Percentiles rank a stretch among this genome's conserved stretches.
Evolutionary conservation across 2,888 invertebrate genomes (phyloP).

Genomic region (Drosophila kanekoi): DNA sequence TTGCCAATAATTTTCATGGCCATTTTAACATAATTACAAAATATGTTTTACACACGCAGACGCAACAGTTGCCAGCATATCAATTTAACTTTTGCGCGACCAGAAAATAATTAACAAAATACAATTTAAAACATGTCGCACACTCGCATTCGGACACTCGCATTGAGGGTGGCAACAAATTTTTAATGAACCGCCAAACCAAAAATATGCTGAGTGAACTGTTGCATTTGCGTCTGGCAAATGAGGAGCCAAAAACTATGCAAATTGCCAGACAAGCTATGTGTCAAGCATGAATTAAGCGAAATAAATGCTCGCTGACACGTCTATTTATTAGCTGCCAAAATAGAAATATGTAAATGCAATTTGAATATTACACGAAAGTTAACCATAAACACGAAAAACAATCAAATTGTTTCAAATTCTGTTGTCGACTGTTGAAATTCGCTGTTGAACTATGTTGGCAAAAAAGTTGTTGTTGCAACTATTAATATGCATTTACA

Average conservation of each 20-base stretch:
- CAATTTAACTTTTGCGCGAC: conserved; percentile 40
- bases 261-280: conserved; percentile 41
- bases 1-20: conserved; percentile 51
- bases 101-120: conserved; percentile 53
- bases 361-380: conserved; percentile 19
- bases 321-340: conserved; percentile 24
- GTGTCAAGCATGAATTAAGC: conserved; percentile 44
- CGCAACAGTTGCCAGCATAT: conserved; percentile 53
- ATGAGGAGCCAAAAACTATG: conserved; percentile 39
- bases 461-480: conserved; percentile 31
- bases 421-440: conserved; percentile 38
- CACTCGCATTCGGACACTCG: conserved; percentile 5
- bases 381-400: conserved; percentile 7
- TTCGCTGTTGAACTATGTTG: conserved; percentile 44
- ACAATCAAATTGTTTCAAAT: conserved; percentile 12
- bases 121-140: conserved; percentile 44
- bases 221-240: conserved; percentile 10
- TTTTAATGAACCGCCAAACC: conserved; percentile 68
- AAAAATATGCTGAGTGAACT: conserved; percentile 47
- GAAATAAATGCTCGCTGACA: conserved; percentile 21
- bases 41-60: conserved; percentile 35
- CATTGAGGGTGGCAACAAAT: conserved; percentile 27
- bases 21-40: conserved; percentile 68
- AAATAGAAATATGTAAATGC: conserved; percentile 19
- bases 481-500: conserved; percentile 28